These are phyloP conservation scores for Ctenomys sociabilis DNA, from an alignment of 2,113 vertebrate genomes.

Conservation along the genomic window DNA sequence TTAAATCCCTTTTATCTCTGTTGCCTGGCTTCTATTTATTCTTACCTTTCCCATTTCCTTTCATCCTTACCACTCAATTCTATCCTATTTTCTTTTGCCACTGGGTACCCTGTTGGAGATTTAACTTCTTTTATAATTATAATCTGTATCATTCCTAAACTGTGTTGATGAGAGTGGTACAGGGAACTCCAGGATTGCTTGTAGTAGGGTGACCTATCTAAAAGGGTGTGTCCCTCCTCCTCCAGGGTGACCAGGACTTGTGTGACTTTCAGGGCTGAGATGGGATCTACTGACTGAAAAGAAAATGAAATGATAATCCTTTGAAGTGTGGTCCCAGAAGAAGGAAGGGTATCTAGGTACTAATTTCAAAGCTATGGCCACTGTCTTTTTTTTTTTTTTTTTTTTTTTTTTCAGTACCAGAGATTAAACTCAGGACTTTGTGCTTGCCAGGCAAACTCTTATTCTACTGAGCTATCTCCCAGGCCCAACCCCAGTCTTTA, in stretches of 20 bases:
- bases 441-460: too few relatives aligned
- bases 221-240: neutral
- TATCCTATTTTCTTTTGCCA: neutral
- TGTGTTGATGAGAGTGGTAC: neutral
- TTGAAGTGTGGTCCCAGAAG: neutral
- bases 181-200: neutral
- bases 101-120: neutral
- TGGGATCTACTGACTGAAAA: neutral
- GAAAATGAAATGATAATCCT: neutral
- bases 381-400: too few relatives aligned
- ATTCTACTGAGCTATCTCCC: too few relatives aligned
- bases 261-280: neutral
- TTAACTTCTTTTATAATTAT: neutral
- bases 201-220: neutral
- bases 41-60: neutral
- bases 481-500: neutral
- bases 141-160: slow-evolving; percentile 25
- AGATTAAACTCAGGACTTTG: too few relatives aligned
- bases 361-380: neutral
- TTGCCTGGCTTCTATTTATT: slow-evolving; percentile 40
- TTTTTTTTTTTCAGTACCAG: too few relatives aligned
- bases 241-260: neutral
- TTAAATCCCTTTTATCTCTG: slow-evolving; percentile 12
- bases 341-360: neutral
- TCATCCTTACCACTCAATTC: slow-evolving; percentile 12